Evolutionary conservation across 2,888 invertebrate species (phyloP).

Genomic region (Sthenelais limicola): DNA sequence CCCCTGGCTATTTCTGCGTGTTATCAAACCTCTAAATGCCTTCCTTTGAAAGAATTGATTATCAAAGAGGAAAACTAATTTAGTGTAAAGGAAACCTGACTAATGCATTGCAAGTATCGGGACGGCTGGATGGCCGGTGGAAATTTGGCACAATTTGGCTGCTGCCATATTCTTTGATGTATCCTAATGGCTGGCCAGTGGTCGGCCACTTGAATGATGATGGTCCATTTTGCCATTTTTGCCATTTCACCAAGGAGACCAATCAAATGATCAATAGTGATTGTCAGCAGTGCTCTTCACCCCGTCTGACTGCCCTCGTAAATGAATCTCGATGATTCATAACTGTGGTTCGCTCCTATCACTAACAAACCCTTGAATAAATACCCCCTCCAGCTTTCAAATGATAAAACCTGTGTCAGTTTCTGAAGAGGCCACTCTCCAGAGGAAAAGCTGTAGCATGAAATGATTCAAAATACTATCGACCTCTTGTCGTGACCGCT

Average conservation of each 20-base stretch:
- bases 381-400: too few relatives aligned
- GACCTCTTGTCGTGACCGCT: too few relatives aligned
- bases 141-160: constrained; percentile 29
- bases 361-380: too few relatives aligned
- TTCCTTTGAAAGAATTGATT: constrained; percentile 33
- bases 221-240: constrained; percentile 38
- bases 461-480: too few relatives aligned
- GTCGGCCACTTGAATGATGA: constrained; percentile 37
- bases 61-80: constrained; percentile 34
- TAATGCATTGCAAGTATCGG: background rate
- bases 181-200: constrained; percentile 14
- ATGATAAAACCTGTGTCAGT: too few relatives aligned
- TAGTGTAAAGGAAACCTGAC: constrained; percentile 24
- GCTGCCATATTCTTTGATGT: constrained; percentile 38
- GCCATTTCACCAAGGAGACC: constrained; percentile 34
- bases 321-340: too few relatives aligned
- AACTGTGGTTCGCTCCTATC: too few relatives aligned
- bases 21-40: constrained; percentile 14
- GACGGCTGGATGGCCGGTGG: constrained; percentile 23
- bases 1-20: too few relatives aligned
- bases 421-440: too few relatives aligned
- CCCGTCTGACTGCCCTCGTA: background rate
- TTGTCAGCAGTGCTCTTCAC: constrained; percentile 33
- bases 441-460: too few relatives aligned
- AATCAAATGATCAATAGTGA: constrained; percentile 35